phyloP scores from a whole-genome alignment of 1,140 invertebrate genomes.

The Armadillidium nasatum region DNA sequence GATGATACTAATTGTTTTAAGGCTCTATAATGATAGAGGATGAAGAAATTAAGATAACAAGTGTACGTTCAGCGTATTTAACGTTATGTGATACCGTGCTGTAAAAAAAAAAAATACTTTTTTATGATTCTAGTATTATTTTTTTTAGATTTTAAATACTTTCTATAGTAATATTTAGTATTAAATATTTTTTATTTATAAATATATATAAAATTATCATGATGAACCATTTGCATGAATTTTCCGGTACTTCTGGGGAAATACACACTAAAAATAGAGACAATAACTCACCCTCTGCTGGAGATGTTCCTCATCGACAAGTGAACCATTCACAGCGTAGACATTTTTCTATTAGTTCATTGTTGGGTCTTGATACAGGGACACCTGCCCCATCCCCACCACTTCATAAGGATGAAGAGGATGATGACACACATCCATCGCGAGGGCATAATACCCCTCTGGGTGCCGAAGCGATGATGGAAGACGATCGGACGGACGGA shows the following conservation, averaged over 20 bases:
- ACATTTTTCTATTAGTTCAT: conserved; percentile 43
- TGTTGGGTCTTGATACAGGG: conserved; percentile 33
- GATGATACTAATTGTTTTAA: too few species aligned
- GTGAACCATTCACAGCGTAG: not conserved
- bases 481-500: conserved; percentile 26
- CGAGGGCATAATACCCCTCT: not conserved
- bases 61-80: too few species aligned
- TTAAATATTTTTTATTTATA: too few species aligned
- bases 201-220: not conserved
- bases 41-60: too few species aligned
- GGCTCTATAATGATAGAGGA: too few species aligned
- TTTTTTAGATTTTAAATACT: not conserved
- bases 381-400: not conserved
- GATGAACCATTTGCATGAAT: not conserved
- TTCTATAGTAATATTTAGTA: not conserved
- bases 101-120: too few species aligned
- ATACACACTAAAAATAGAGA: not conserved
- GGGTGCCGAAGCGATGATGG: not conserved
- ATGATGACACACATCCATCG: not conserved
- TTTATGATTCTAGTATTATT: not conserved
- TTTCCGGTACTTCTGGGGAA: not conserved
- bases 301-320: not conserved
- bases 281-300: not conserved
- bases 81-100: too few species aligned
- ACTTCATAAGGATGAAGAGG: not conserved